Percentiles rank a stretch among this genome's conserved stretches.
phyloP scores from a whole-genome alignment of 2,113 vertebrate species.

The Blennius ocellaris region DNA sequence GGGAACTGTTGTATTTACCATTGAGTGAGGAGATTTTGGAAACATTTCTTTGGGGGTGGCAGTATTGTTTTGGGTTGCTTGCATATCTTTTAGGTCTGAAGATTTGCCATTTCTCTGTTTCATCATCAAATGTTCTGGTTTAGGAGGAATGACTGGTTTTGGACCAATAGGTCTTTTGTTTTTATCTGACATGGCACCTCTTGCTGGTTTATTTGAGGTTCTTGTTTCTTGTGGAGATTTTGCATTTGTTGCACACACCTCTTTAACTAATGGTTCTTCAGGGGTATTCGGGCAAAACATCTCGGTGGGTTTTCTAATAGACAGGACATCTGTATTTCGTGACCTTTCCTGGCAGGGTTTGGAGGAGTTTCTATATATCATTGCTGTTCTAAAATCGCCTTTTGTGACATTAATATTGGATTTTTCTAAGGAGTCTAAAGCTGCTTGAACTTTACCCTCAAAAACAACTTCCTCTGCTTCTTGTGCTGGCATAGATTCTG shows the following conservation, averaged over 20 bases:
- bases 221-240: constrained; percentile 19
- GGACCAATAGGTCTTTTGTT: constrained; percentile 61
- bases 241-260: constrained; percentile 33
- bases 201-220: constrained; percentile 24
- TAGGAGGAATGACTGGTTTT: constrained; percentile 80
- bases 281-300: constrained; percentile 66
- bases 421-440: constrained; percentile 87
- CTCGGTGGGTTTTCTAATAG: constrained; percentile 54
- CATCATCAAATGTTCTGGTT: constrained; percentile 76
- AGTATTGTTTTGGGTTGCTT: no score
- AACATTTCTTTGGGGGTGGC: no score
- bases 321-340: constrained; percentile 66
- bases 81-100: no score
- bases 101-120: constrained; percentile 62
- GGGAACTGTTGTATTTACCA: not conserved
- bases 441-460: constrained; percentile 85
- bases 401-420: constrained; percentile 89
- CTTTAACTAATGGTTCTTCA: constrained; percentile 75
- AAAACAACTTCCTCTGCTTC: constrained; percentile 85
- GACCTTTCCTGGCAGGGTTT: constrained; percentile 76
- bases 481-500: constrained; percentile 70
- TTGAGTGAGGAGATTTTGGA: no score
- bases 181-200: constrained; percentile 24
- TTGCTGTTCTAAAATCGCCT: constrained; percentile 89
- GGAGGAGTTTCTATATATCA: constrained; percentile 88